These are phyloP conservation scores for Helogale parvula DNA, from an alignment of 2,113 vertebrate species.

Conservation along the genomic window DNA sequence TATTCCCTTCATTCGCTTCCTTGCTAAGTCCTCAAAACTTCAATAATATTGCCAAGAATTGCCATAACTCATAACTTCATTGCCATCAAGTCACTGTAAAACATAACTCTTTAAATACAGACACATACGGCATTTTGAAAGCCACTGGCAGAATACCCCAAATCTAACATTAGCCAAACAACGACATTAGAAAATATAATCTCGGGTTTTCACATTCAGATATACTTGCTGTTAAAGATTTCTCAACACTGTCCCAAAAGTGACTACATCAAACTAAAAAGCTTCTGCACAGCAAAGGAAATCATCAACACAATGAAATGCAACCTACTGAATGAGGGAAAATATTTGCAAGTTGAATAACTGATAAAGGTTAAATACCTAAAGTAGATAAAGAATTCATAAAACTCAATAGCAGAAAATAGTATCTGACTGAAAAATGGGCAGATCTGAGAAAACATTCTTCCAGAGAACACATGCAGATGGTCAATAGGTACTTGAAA, in stretches of 20 bases:
- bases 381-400: neutral
- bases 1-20: neutral
- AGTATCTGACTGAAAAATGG: neutral
- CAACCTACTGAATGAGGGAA: neutral
- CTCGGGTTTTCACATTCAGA: neutral
- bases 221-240: neutral
- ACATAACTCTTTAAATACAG: neutral
- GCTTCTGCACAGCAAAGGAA: neutral
- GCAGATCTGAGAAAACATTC: neutral
- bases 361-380: neutral
- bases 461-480: neutral
- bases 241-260: neutral
- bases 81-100: neutral
- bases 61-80: neutral
- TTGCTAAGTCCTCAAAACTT: neutral
- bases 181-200: neutral
- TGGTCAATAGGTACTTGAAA: neutral
- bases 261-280: neutral
- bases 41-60: neutral
- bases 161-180: neutral
- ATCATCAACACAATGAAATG: neutral
- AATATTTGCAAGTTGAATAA: neutral
- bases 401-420: neutral
- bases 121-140: neutral
- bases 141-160: neutral